phyloP scores from a whole-genome alignment of 2,797 vertebrate species.

The Acestrorhynchus altus region DNA sequence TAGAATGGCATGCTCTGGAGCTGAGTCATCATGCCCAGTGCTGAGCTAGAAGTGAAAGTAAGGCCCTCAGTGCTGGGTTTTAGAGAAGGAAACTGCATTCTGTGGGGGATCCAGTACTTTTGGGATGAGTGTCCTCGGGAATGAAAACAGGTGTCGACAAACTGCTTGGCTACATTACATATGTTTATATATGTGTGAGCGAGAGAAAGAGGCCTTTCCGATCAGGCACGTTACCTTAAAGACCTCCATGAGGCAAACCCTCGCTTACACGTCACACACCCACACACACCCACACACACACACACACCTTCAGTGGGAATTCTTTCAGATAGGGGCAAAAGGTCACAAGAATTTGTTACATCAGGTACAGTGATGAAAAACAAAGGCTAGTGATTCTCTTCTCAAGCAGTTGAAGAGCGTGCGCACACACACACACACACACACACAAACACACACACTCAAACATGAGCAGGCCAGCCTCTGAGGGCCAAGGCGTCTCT shows the following conservation, averaged over 20 bases:
- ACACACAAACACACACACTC: constrained; percentile 28
- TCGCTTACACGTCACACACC: constrained; percentile 28
- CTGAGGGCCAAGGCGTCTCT: constrained; percentile 33
- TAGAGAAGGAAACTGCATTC: too few species aligned
- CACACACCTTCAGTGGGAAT: constrained; percentile 13
- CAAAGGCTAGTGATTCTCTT: constrained; percentile 43
- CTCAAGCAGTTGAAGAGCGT: constrained; percentile 19
- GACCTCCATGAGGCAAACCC: constrained; percentile 16
- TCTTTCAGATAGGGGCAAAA: constrained; percentile 18
- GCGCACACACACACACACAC: constrained; percentile 24
- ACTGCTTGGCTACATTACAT: too few species aligned
- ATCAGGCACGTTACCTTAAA: constrained; percentile 46
- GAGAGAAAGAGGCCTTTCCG: constrained; percentile 32
- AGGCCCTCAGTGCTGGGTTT: too few species aligned
- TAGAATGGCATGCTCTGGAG: too few species aligned
- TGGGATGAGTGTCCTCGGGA: too few species aligned
- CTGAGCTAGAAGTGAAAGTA: too few species aligned
- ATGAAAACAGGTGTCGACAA: too few species aligned
- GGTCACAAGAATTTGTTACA: constrained; percentile 45
- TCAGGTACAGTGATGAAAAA: constrained; percentile 46
- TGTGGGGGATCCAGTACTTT: too few species aligned
- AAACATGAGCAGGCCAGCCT: constrained; percentile 24
- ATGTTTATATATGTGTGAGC: not conserved
- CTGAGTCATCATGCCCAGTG: too few species aligned
- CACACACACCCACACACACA: constrained; percentile 34